Conservation (phyloP, 2,797 vertebrate genomes). For the Cossypha niveicapilla region DNA sequence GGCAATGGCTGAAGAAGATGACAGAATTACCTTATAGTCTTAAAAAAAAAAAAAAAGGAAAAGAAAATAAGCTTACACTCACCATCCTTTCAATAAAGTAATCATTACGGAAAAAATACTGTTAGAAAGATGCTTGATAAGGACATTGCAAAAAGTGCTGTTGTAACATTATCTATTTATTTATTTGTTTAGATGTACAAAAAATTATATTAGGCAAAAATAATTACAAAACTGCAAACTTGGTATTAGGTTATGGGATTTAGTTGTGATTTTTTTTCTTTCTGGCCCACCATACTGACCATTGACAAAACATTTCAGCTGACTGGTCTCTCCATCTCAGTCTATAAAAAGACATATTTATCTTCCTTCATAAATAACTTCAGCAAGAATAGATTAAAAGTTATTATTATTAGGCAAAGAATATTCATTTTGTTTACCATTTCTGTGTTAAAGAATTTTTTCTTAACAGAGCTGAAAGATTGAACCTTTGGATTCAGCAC, state of each 20-base stretch:
- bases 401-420: neutral
- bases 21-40: neutral
- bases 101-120: neutral
- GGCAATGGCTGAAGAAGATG: neutral
- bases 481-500: neutral
- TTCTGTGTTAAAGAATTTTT: neutral
- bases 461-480: neutral
- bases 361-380: neutral
- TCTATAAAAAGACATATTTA: neutral
- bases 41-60: neutral
- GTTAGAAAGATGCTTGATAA: neutral
- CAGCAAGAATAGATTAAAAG: neutral
- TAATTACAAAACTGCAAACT: neutral
- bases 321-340: neutral
- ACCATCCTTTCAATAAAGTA: neutral
- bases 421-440: neutral
- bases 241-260: neutral
- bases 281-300: neutral
- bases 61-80: fast-evolving
- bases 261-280: neutral
- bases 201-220: neutral
- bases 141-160: neutral
- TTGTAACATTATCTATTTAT: neutral
- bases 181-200: neutral
- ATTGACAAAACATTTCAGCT: neutral